Evolutionary conservation across 2,113 vertebrate genomes (phyloP), one percentile per base, ranked within the genome.

Genomic region (Morone saxatilis): DNA sequence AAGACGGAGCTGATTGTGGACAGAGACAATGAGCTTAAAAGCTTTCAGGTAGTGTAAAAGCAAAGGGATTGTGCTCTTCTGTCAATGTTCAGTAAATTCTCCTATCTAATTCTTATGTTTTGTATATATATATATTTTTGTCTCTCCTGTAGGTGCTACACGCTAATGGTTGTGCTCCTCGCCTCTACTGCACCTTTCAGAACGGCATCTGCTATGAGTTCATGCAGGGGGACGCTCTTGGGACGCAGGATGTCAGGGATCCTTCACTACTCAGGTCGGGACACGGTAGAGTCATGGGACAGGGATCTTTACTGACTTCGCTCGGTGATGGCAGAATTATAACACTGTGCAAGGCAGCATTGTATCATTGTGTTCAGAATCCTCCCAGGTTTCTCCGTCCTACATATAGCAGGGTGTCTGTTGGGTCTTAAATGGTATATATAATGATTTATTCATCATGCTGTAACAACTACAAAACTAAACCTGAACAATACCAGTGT

Each of bases 171-270:
- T 99, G 98, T 0, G 98, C 98, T 41, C 98, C 98, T 0, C 96
- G 95, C 62, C 97, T 99, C 80, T 99, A 98, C 96, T 99, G 98
- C 91, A 96, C 97, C 86, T 99, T 99, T 91, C 97, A 96, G 93
- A 99, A 99, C 0, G 98, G 98, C 68, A 96, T 99, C 78, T 99
- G 98, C 94, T 99, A 99, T 12, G 97, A 99, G 87, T 99, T 98
- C 91, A 95, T 99, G 92, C 96, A 96, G 0, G 98, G 98, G 16
- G 95, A 96, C 0, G 98, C 98, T 0, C 95, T 99, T 65, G 97
- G 96, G 0, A 97, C 97, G 0, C 91, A 97, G 87, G 97, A 98
- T 11, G 97, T 99, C 69, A 83, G 96, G 47, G 96, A 99, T 25
- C 97, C 98, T 0, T 82, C n/a, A 43, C 90, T 99, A 74, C 96